Conservation (phyloP, 1,140 invertebrate genomes). For the Ostrea edulis region DNA sequence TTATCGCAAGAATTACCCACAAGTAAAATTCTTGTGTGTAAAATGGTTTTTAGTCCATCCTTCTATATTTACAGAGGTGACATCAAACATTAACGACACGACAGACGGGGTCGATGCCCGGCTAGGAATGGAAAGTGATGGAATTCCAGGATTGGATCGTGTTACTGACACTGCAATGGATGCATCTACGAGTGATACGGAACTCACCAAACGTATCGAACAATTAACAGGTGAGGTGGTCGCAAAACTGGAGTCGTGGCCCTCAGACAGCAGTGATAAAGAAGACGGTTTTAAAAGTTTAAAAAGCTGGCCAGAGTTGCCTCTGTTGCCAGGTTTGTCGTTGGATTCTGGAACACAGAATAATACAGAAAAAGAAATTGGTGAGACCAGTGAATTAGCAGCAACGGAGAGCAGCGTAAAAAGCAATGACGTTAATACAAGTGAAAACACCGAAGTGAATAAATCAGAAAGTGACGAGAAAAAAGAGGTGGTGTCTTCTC, state of each 20-base stretch:
- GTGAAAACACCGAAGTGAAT: slow-evolving; percentile 9
- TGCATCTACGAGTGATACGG: background rate
- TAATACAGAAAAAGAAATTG: background rate
- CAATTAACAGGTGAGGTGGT: slow-evolving; percentile 43
- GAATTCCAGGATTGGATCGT: background rate
- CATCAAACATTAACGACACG: background rate
- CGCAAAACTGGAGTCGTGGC: slow-evolving; percentile 41
- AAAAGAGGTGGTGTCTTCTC: background rate
- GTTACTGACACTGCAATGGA: background rate
- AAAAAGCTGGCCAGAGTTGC: slow-evolving; percentile 36
- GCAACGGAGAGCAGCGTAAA: background rate
- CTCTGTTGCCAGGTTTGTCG: slow-evolving; percentile 9
- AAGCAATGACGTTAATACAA: background rate
- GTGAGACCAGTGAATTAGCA: slow-evolving; percentile 9
- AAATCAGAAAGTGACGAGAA: background rate
- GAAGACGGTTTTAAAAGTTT: slow-evolving; percentile 32
- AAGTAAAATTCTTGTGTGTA: too few species aligned
- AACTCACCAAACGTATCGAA: slow-evolving; percentile 37
- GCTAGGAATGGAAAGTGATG: background rate
- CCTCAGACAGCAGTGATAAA: slow-evolving; percentile 38
- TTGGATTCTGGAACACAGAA: background rate
- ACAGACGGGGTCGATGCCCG: background rate
- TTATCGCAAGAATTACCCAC: too few species aligned
- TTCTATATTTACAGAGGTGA: background rate
- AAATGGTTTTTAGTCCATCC: too few species aligned